These are phyloP conservation scores for Muntiacus muntjak DNA, from an alignment of 2,113 vertebrate species.

Conservation along the genomic window DNA sequence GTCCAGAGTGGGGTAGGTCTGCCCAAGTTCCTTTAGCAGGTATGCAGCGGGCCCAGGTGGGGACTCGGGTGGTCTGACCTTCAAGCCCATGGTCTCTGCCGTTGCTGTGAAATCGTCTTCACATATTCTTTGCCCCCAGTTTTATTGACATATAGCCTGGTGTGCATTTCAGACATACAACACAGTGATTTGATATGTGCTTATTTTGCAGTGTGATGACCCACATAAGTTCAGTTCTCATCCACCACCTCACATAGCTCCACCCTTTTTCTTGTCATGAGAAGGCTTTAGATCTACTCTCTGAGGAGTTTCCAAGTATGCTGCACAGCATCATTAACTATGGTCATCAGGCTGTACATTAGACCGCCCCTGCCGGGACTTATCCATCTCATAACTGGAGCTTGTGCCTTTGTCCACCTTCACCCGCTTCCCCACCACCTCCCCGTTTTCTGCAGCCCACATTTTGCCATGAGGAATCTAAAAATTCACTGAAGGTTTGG, in stretches of 20 bases:
- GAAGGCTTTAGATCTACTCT: neutral
- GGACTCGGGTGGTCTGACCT: too few relatives aligned
- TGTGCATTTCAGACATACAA: neutral
- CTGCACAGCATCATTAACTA: neutral
- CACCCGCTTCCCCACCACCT: neutral
- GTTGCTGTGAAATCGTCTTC: neutral
- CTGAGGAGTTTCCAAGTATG: neutral
- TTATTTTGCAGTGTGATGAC: neutral
- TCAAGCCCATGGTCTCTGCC: neutral
- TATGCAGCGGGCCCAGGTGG: neutral
- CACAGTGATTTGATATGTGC: neutral
- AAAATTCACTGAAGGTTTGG: neutral
- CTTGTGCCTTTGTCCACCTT: neutral
- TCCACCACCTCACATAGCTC: neutral
- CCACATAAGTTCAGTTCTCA: neutral
- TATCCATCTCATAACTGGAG: neutral
- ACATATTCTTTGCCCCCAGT: neutral
- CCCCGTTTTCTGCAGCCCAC: neutral
- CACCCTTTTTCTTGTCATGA: neutral
- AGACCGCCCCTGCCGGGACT: rapidly evolving
- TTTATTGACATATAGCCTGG: neutral
- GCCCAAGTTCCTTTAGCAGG: neutral
- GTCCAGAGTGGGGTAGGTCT: neutral
- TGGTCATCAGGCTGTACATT: neutral
- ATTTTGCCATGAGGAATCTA: neutral